Evolutionary conservation across 30 jellyfish, hydroid and myxozoan species (phyloP).

Genomic region (Aurelia sp.): DNA sequence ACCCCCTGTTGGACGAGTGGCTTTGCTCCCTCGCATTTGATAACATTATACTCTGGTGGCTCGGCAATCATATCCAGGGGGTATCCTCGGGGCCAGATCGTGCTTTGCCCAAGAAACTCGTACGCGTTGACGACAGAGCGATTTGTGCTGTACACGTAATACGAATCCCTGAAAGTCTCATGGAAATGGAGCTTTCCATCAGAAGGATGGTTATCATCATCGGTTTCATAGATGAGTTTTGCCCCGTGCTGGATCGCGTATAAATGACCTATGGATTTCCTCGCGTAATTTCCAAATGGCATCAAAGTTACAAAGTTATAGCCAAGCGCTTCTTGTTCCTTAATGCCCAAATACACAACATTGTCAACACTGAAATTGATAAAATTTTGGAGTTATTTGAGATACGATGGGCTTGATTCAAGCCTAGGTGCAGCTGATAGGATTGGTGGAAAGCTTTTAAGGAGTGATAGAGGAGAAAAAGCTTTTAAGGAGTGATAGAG

Average conservation of each 20-base stretch:
- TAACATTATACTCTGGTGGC: conserved; percentile 69
- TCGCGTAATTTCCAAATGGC: conserved; percentile 72
- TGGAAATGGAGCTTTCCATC: conserved; percentile 88
- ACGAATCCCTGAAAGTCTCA: conserved; percentile 50
- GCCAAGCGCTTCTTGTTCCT: conserved; percentile 72
- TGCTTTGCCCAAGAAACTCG: conserved; percentile 94
- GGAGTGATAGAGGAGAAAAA: too few relatives aligned
- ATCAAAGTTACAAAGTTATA: conserved; percentile 49
- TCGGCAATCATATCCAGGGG: conserved; percentile 87
- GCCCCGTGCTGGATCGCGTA: conserved; percentile 99
- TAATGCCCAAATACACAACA: conserved; percentile 73
- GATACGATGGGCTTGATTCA: too few relatives aligned
- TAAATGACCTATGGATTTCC: conserved; percentile 88
- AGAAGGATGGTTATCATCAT: conserved; percentile 94
- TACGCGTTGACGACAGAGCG: conserved; percentile 78
- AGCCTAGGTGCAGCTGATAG: too few relatives aligned
- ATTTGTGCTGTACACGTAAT: conserved; percentile 66
- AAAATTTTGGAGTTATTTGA: too few relatives aligned
- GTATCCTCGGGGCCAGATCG: conserved; percentile 99
- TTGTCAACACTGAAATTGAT: conserved; percentile 70
- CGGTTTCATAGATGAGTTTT: conserved; percentile 90
- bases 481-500: too few relatives aligned
- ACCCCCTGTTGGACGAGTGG: conserved; percentile 98
- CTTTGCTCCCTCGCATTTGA: conserved; percentile 68
- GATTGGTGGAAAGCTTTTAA: too few relatives aligned